Evolutionary conservation across 2,113 vertebrate species (phyloP), one percentile per base, ranked within the genome.

Genomic region (Pogona vitticeps): DNA sequence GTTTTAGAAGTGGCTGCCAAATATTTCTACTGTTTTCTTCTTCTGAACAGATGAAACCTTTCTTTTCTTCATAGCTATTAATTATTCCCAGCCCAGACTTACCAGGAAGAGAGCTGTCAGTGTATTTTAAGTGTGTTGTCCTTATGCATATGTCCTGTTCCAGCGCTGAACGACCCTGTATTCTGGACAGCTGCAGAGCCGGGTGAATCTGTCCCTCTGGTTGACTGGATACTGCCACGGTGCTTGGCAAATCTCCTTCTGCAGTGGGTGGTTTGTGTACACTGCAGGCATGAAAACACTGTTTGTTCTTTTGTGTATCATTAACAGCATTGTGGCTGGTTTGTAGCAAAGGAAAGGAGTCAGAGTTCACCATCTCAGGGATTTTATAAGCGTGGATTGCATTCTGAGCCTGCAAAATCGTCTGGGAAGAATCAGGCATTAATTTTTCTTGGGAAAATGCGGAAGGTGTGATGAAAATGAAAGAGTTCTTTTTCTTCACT

Each of bases 371-470:
- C n/a, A 93, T 91, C 33, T 95, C 95, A 26, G 94, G 76, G 77
- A 72, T 82, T 12, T 88, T 87, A 83, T 85, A 88, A 42, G 88
- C 89, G 0, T 95, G 86, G 84, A 91, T 70, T 58, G 89, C 84
- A 78, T 82, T 80, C 23, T n/a, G 90, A 46, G 80, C 94, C 8
- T 95, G 95, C 91, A 95, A 89, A 0, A 91, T 90, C 88, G 94
- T 85, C 77, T 90, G 87, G 12, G 84, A 77, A 8, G 89, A 90
- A 36, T 80, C 82, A 23, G 90, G 92, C 86, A 85, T 95, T 42
- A 94, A 90, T 83, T 94, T 94, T 65, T 97, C 97, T 1, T 94
- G 88, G 33, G 96, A 93, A 91, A 94, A 96, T 33, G 90, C 86
- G 38, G 96, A 94, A 46, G 95, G 95, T 86, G 86, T 93, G 79